Percentiles rank a stretch among this genome's conserved stretches.
Evolutionary conservation across 2,797 vertebrate species (phyloP).

Genomic region (Hyperoplus immaculatus): DNA sequence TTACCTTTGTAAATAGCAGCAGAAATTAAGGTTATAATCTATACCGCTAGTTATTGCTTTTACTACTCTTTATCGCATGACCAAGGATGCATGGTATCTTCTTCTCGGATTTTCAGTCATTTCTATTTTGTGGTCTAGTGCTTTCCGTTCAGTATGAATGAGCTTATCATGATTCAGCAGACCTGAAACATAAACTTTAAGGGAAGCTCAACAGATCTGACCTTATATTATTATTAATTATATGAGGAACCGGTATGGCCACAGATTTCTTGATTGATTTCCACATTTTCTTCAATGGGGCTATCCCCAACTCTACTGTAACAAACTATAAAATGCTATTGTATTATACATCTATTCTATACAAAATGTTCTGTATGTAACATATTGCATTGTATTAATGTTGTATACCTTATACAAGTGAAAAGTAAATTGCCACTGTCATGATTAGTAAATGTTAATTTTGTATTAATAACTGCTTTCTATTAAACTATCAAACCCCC

Average conservation of each 20-base stretch:
- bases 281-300: constrained; percentile 43
- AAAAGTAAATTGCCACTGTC: constrained; percentile 60
- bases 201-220: constrained; percentile 69
- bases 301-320: background rate
- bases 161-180: constrained; percentile 78
- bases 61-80: constrained; percentile 72
- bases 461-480: constrained; percentile 72
- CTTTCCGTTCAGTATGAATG: constrained; percentile 74
- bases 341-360: background rate
- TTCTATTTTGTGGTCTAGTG: constrained; percentile 80
- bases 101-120: constrained; percentile 77
- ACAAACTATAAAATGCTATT: background rate
- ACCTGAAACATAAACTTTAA: constrained; percentile 79
- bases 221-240: constrained; percentile 49
- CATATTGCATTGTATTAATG: background rate
- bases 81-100: constrained; percentile 64
- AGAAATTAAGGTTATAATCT: constrained; percentile 60
- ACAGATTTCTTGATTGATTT: constrained; percentile 53
- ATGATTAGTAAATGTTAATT: constrained; percentile 67
- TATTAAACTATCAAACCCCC: constrained; percentile 69
- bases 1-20: constrained; percentile 47
- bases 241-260: constrained; percentile 53
- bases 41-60: constrained; percentile 62
- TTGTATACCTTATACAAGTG: constrained; percentile 1
- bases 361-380: background rate